Evolutionary conservation across 2,888 invertebrate species (phyloP), one percentile per base, ranked within the genome.

Genomic region (Cataglyphis rosenhaueri): DNA sequence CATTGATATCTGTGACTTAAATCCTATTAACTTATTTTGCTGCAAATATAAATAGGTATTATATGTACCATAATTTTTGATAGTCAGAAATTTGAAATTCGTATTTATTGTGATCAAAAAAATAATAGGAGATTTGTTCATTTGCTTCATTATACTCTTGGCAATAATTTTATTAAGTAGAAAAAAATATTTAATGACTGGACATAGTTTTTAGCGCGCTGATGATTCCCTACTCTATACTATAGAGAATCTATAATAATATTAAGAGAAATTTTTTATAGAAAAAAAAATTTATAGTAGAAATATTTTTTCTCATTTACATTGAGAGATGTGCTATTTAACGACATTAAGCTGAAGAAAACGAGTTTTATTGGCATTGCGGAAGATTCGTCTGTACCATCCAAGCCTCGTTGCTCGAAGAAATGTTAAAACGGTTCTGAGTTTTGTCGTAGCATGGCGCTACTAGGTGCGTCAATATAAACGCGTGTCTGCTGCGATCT

Each of bases 361-460:
- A 15, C 12, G 29, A 0, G 15, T 15, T 41, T 18, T 8, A 6
- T 5, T 8, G 38, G 48, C 25, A 5, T 29, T 10, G 41, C 35
- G 25, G 5, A 15, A 73, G 74, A 61, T 68, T 66, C 18, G 32
- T 70, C 66, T 93, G 92, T 93, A 94, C 93, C 93, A 93, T 92
- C 93, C 84, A 93, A 93, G 93, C 92, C 86, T 79, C 87, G 12
- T 32, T 21, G 84, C 88, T 75, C 61, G 75, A 15, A 76, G 35
- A 85, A 84, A 84, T 76, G 89, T 91, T 90, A 91, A 92, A 93
- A 93, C 89, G 91, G 93, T 94, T 94, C 91, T 83, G 64, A 78
- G 85, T 83, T 91, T 87, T 81, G 85, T 92, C 94, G 94, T 88
- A 85, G 88, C 92, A 92, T 91, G 94, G 93, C 94, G 93, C 87